Percentiles rank a stretch among this genome's conserved stretches.
These are phyloP conservation scores for Hybos culiciformis DNA, from an alignment of 2,888 invertebrate species.

Conservation along the genomic window DNA sequence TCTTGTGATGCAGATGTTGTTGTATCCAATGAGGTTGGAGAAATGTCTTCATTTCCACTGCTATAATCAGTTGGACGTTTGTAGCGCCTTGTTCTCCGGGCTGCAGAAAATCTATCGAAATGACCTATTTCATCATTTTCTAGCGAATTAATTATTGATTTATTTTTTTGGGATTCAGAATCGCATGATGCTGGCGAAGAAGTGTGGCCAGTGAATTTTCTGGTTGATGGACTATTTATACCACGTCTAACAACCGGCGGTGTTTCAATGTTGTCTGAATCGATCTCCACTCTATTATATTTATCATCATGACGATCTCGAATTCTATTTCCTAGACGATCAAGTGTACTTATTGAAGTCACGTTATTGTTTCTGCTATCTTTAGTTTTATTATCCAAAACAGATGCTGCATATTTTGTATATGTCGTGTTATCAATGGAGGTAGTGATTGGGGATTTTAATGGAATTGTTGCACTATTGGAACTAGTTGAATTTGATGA, in stretches of 20 bases:
- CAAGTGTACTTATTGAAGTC: slow-evolving; percentile 14
- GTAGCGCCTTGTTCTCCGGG: slow-evolving; percentile 68
- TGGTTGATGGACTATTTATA: slow-evolving; percentile 32
- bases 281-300: slow-evolving; percentile 65
- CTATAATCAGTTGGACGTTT: slow-evolving; percentile 49
- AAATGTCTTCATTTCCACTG: slow-evolving; percentile 43
- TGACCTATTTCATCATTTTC: slow-evolving; percentile 46
- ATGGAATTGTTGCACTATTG: slow-evolving; percentile 8
- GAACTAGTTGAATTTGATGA: slow-evolving; percentile 10
- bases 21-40: slow-evolving; percentile 33
- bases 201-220: slow-evolving; percentile 11
- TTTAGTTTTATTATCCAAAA: slow-evolving; percentile 10
- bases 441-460: slow-evolving; percentile 7
- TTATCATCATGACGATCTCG: slow-evolving; percentile 25
- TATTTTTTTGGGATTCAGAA: not conserved
- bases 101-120: slow-evolving; percentile 72
- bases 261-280: slow-evolving; percentile 82
- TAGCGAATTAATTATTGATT: slow-evolving; percentile 35
- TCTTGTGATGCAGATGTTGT: slow-evolving; percentile 9
- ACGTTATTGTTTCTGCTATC: slow-evolving; percentile 21
- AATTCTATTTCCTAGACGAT: slow-evolving; percentile 7
- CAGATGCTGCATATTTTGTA: not conserved
- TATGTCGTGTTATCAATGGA: not conserved
- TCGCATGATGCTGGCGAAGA: not conserved
- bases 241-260: slow-evolving; percentile 66